phyloP scores from a whole-genome alignment of 2,888 invertebrate genomes.

The Notocelia uddmanniana region DNA sequence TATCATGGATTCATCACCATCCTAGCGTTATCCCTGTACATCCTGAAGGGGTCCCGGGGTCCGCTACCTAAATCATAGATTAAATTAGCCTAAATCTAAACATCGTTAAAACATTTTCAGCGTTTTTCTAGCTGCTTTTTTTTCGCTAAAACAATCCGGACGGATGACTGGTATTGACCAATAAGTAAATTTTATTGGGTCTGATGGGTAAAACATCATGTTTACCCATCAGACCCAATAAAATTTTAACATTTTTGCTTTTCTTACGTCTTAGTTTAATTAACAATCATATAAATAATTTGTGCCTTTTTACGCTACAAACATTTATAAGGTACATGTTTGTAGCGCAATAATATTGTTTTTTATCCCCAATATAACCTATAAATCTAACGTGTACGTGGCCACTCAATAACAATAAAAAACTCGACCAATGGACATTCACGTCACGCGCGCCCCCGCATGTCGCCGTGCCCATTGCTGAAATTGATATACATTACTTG shows the following conservation, averaged over 20 bases:
- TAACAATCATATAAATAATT: too few relatives aligned
- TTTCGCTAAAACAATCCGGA: background rate
- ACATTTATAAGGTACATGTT: background rate
- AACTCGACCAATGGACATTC: slow-evolving; percentile 74
- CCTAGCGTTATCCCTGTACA: too few relatives aligned
- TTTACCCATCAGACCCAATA: background rate
- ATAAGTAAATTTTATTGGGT: background rate
- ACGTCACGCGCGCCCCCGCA: slow-evolving; percentile 74
- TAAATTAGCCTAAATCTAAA: background rate
- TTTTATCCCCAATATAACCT: slow-evolving; percentile 39
- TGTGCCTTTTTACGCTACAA: too few relatives aligned
- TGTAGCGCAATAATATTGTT: slow-evolving; percentile 16
- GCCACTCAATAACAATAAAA: slow-evolving; percentile 81
- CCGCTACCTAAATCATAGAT: too few relatives aligned
- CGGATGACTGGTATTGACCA: too few relatives aligned
- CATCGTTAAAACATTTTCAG: background rate
- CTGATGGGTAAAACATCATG: too few relatives aligned
- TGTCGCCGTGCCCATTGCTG: slow-evolving; percentile 79
- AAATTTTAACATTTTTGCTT: background rate
- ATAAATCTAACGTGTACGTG: slow-evolving; percentile 57
- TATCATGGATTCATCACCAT: too few relatives aligned
- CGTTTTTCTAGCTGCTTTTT: background rate
- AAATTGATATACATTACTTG: slow-evolving; percentile 81
- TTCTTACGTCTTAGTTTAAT: background rate
- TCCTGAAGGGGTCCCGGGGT: too few relatives aligned